Percentiles rank a stretch among this genome's conserved stretches.
These are phyloP conservation scores for Eclectus roratus DNA, from an alignment of 2,113 vertebrate species.

Conservation along the genomic window DNA sequence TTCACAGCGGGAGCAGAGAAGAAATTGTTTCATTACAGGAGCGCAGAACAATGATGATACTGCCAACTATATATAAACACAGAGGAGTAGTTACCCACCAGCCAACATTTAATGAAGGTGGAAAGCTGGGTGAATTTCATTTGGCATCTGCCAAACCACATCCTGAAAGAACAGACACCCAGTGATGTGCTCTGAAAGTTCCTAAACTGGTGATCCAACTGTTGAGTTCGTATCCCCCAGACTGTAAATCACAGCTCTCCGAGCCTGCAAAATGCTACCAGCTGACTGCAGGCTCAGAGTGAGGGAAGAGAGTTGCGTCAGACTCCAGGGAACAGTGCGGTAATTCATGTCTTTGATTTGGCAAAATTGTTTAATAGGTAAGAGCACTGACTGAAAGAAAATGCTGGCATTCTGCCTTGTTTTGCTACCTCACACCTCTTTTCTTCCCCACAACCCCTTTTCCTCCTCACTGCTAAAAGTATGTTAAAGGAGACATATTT, in stretches of 20 bases:
- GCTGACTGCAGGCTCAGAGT: neutral
- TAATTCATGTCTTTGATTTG: slow-evolving; percentile 41
- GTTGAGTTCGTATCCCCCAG: neutral
- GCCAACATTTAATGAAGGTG: neutral
- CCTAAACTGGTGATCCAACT: neutral
- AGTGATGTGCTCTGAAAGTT: neutral
- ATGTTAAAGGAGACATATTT: slow-evolving; percentile 41
- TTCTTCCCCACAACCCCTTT: neutral
- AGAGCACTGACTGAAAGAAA: neutral
- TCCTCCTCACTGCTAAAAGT: neutral
- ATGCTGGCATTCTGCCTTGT: neutral
- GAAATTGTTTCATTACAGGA: slow-evolving; percentile 5
- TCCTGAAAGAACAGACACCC: neutral
- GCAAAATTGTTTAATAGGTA: slow-evolving; percentile 21
- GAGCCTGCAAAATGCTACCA: slow-evolving; percentile 8
- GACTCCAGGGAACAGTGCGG: neutral
- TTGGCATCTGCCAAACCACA: neutral
- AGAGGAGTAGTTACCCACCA: neutral
- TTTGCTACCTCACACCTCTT: neutral
- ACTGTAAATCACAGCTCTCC: neutral
- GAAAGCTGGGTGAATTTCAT: slow-evolving; percentile 2
- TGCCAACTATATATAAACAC: neutral
- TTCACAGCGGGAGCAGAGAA: slow-evolving; percentile 21
- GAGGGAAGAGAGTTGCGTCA: neutral
- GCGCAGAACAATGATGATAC: neutral